Base-by-base conservation (phyloP, 2,797 vertebrate species). In the Spheniscus humboldti region DNA sequence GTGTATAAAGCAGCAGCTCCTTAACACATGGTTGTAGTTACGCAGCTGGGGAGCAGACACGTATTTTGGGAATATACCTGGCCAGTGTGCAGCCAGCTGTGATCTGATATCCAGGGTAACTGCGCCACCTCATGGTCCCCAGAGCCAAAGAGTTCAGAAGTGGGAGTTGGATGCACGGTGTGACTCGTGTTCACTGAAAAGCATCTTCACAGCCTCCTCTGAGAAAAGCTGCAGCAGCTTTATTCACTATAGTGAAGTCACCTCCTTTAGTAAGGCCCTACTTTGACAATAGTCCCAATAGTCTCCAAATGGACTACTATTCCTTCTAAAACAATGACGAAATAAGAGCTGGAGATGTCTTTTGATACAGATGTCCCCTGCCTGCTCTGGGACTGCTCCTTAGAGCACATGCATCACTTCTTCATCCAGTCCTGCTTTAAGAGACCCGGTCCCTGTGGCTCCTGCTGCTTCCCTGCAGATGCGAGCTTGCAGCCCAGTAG, bases 71-170 rank as follows among this genome's bases (percentile, higher is more conserved):
- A 74, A 48, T 77, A 41, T 27, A 62, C 35, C 55, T 43, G 45
- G 50, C 14, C n/a, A 11, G 47, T 0, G 7, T 12, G 28, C 18
- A 63, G 59, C 41, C 67, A 18, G 66, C n/a, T 24, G 30, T 7
- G 83, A 13, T 30, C n/a, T 6, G 60, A 95, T 95, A 47, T 3
- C 68, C 88, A 24, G 82, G 57, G 47, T 25, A 79, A 88, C 75
- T 95, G 91, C 78, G 79, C 97, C 97, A 97, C 56, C 96, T 95
- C 80, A 84, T 86, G 97, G 96, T 39, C 91, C 73, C 68, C 73
- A 73, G 59, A 56, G 39, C 33, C 57, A 24, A 72, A 31, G 19
- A 19, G 62, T 12, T 55, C 25, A n/a, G 13, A 28, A 33, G 22
- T 8, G 60, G 56, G n/a, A n/a, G 11, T 2, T 0, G 19, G 52